These are phyloP conservation scores for Tortrix viridana DNA, from an alignment of 2,888 invertebrate species.

Conservation along the genomic window DNA sequence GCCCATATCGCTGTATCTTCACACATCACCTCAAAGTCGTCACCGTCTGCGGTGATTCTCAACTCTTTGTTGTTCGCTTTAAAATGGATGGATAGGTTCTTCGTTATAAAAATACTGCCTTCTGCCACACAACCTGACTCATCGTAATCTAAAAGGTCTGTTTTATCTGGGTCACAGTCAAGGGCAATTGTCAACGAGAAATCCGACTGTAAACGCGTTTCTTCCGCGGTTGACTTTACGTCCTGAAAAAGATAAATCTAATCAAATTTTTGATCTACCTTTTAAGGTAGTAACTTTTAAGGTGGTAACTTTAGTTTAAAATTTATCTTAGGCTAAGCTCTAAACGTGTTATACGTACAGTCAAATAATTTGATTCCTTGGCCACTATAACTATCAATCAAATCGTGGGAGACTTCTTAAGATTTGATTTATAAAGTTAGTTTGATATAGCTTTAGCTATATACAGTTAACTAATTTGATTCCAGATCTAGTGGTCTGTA, in stretches of 20 bases:
- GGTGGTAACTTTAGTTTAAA: too few relatives aligned
- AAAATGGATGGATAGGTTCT: constrained; percentile 56
- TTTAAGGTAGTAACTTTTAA: too few relatives aligned
- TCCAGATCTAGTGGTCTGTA: too few relatives aligned
- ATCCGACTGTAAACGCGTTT: constrained; percentile 58
- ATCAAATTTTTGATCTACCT: too few relatives aligned
- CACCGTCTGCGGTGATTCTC: constrained; percentile 52
- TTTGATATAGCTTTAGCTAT: too few relatives aligned
- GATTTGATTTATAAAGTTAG: too few relatives aligned
- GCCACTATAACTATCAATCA: too few relatives aligned
- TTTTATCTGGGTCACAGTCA: constrained; percentile 52
- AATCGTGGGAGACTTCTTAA: too few relatives aligned
- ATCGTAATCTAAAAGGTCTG: constrained; percentile 26
- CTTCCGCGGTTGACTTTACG: constrained; percentile 55
- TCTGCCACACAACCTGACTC: constrained; percentile 50
- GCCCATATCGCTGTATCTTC: constrained; percentile 50
- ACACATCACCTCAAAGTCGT: constrained; percentile 58
- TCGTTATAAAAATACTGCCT: constrained; percentile 61
- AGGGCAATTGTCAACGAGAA: constrained; percentile 65
- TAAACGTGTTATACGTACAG: too few relatives aligned
- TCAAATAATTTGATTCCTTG: too few relatives aligned
- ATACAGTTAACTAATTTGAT: too few relatives aligned
- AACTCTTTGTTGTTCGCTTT: constrained; percentile 54
- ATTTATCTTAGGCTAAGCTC: too few relatives aligned
- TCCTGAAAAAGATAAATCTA: constrained; percentile 55